Base-by-base conservation (phyloP, 1,140 invertebrate genomes). In the Lithobius niger region DNA sequence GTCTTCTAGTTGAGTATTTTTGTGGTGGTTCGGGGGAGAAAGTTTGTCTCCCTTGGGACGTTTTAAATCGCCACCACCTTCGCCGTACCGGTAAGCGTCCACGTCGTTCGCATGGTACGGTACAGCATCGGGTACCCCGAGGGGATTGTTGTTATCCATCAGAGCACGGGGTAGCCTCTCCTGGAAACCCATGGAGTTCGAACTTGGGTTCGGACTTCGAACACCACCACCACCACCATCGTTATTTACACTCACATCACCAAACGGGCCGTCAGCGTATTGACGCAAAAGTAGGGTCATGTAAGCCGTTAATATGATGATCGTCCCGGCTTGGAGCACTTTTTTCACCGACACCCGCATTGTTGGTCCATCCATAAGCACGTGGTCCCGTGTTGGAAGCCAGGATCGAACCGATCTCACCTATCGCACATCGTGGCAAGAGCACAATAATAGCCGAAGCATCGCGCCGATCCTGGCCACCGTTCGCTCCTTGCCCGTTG, bases 1-100 rank as follows among this genome's bases (percentile, higher is more conserved):
- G 69, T 93, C 88, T 68, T 86, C 77, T 56, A 92, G 74, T 2
- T 47, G 45, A n/a, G n/a, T n/a, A n/a, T n/a, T n/a, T n/a, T n/a
- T n/a, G 10, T 31, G 50, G 6, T 31, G 22, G 25, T 28, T 4
- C 16, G 4, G 26, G 47, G 25, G 31, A 36, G 31, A 36, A n/a
- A 36, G 31, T 45, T 45, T 45, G 6, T 19, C 19, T 4, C 4
- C 22, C 18, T 45, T 45, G 22, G 16, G 16, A 19, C 18, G 16
- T 6, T 19, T 4, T 4, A 18, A 18, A 10, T 45, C 43, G 19
- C 4, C 4, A 45, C 4, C 16, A 45, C 4, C 43, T 13, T 6
- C 43, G 19, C 4, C 18, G 3, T 6, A 6, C 6, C 4, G 16
- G 22, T 21, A 6, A 10, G 6, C 43, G 19, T 18, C 6, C 19